Evolutionary conservation across 2,797 vertebrate genomes (phyloP).

Genomic region (Pipistrellus pygmaeus): DNA sequence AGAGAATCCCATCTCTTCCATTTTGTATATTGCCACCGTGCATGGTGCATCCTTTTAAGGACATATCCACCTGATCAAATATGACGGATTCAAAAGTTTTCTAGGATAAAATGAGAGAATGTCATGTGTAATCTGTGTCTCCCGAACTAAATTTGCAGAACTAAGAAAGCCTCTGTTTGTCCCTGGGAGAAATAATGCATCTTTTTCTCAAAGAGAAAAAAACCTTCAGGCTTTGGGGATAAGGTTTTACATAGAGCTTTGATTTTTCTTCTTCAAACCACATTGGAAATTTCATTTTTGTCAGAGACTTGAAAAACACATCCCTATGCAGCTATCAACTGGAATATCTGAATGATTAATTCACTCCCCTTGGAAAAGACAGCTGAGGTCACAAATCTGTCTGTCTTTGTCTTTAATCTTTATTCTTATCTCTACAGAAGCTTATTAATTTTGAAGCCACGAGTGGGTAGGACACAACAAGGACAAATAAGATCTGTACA

Average conservation of each 20-base stretch:
- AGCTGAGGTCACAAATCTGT: neutral
- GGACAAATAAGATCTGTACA: conserved; percentile 24
- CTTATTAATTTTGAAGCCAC: conserved; percentile 56
- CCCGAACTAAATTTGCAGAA: conserved; percentile 27
- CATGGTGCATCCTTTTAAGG: neutral
- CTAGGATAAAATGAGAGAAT: conserved; percentile 46
- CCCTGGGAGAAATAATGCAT: conserved; percentile 9
- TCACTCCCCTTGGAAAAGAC: conserved; percentile 24
- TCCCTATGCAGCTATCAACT: neutral
- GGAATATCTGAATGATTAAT: conserved; percentile 13
- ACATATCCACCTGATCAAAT: neutral
- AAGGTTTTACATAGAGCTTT: conserved; percentile 4
- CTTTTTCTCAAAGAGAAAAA: conserved; percentile 21
- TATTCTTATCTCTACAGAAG: conserved; percentile 46
- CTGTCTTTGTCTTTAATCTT: conserved; percentile 47
- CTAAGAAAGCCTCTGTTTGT: conserved; percentile 50
- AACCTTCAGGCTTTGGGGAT: conserved; percentile 11
- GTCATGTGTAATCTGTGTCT: conserved; percentile 41
- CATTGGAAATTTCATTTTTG: conserved; percentile 40
- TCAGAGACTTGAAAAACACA: conserved; percentile 23
- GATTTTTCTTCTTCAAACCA: conserved; percentile 37
- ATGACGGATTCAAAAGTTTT: conserved; percentile 15
- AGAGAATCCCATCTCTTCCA: neutral
- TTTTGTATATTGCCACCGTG: neutral
- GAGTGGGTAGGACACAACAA: neutral